phyloP scores from a whole-genome alignment of 2,797 vertebrate species.

The Sitta carolinensis region DNA sequence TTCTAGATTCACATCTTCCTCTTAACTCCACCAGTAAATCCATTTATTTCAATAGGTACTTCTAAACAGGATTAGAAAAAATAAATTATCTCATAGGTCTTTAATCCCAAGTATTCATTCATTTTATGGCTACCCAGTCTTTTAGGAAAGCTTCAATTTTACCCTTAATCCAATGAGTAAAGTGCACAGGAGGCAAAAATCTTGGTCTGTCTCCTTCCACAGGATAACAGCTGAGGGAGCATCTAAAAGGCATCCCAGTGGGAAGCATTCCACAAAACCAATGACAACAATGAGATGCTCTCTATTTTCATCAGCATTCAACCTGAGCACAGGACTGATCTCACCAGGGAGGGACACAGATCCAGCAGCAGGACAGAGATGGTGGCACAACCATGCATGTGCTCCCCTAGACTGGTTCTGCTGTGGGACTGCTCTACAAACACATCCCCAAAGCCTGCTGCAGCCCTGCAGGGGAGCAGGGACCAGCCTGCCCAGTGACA shows the following conservation, averaged over 20 bases:
- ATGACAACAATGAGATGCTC: not conserved
- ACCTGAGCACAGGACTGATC: not conserved
- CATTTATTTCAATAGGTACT: slow-evolving; percentile 20
- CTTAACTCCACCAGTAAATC: slow-evolving; percentile 6
- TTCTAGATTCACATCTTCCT: not conserved
- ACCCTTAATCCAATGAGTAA: slow-evolving; percentile 35
- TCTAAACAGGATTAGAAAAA: slow-evolving; percentile 19
- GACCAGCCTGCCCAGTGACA: too few species aligned
- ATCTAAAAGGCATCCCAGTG: not conserved
- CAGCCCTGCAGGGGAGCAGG: not conserved
- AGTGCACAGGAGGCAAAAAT: slow-evolving; percentile 9
- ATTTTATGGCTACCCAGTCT: not conserved
- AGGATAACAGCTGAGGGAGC: not conserved
- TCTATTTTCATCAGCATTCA: not conserved
- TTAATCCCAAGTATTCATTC: not conserved
- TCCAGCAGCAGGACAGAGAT: not conserved
- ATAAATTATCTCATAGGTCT: not conserved
- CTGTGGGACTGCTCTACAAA: not conserved
- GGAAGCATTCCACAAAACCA: not conserved
- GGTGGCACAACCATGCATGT: not conserved
- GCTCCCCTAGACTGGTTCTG: too few species aligned
- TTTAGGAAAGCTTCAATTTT: not conserved
- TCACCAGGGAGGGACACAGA: not conserved
- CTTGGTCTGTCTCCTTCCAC: not conserved
- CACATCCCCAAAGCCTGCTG: not conserved